phyloP scores from a whole-genome alignment of 2,888 invertebrate species.

The Entomobrya multifasciata region DNA sequence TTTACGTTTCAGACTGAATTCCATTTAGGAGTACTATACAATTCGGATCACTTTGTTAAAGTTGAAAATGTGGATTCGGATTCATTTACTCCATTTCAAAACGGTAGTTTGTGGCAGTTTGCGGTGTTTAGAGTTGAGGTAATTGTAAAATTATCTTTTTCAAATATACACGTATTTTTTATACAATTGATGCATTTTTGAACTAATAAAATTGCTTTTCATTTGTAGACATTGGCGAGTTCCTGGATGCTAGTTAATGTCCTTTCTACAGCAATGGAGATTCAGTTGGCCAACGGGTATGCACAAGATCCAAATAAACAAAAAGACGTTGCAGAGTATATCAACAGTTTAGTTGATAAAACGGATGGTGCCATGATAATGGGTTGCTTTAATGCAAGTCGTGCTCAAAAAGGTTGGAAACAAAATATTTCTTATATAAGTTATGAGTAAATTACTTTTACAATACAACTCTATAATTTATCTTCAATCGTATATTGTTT shows the following conservation, averaged over 20 bases:
- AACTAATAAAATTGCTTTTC: neutral
- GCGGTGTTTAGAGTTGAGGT: conserved; percentile 78
- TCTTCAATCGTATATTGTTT: too few species aligned
- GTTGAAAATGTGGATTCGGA: conserved; percentile 72
- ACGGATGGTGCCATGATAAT: conserved; percentile 78
- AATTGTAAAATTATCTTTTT: conserved; percentile 2
- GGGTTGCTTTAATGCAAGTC: conserved; percentile 77
- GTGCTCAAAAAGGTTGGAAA: conserved; percentile 77
- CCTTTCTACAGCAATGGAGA: conserved; percentile 74
- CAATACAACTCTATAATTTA: neutral
- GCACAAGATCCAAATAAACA: conserved; percentile 73
- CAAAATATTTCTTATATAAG: neutral
- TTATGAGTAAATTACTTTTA: too few species aligned
- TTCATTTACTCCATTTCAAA: conserved; percentile 78
- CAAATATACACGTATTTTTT: too few species aligned
- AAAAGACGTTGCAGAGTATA: conserved; percentile 73
- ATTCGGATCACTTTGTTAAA: conserved; percentile 75
- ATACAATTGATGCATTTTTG: neutral
- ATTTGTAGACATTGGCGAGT: conserved; percentile 49
- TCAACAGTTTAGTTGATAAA: conserved; percentile 73
- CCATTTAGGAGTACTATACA: conserved; percentile 77
- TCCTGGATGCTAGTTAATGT: conserved; percentile 79
- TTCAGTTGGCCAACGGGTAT: conserved; percentile 76
- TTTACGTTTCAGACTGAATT: conserved; percentile 69
- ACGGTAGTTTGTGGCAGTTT: conserved; percentile 79